Percentiles rank a stretch among this genome's conserved stretches.
phyloP scores from a whole-genome alignment of 1,140 invertebrate species.

The Potamilus streckersoni region DNA sequence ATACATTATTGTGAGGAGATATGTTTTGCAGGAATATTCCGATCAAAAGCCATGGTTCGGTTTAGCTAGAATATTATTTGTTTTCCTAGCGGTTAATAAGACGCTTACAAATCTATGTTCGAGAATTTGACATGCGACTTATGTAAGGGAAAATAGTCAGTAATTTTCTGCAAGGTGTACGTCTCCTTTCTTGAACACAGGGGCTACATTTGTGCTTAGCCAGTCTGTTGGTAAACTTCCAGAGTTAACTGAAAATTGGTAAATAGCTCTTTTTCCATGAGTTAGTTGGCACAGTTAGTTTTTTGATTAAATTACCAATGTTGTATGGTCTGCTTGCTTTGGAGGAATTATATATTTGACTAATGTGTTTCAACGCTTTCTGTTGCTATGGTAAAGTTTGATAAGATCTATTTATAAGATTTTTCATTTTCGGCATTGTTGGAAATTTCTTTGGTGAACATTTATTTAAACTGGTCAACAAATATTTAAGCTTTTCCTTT shows the following conservation, averaged over 20 bases:
- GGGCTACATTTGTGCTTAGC: no score
- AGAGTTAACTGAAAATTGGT: constrained; percentile 1
- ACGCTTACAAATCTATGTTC: no score
- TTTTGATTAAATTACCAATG: constrained; percentile 11
- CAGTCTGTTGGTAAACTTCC: constrained; percentile 3
- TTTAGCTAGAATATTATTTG: no score
- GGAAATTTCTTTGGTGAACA: background rate
- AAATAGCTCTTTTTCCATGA: background rate
- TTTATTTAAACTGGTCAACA: no score
- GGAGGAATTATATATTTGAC: background rate
- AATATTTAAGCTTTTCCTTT: constrained; percentile 2
- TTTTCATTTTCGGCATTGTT: background rate
- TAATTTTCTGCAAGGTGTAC: no score
- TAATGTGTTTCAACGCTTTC: constrained; percentile 10
- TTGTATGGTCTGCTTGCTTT: constrained; percentile 14
- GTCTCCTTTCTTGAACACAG: no score
- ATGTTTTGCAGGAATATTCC: no score
- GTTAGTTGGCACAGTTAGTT: background rate
- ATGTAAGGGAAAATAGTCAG: no score
- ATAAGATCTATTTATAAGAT: background rate
- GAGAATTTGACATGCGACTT: no score
- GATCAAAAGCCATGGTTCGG: no score
- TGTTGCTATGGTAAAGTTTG: background rate
- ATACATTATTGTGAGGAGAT: no score
- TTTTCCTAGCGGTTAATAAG: no score